Percentiles rank a stretch among this genome's conserved stretches.
These are phyloP conservation scores for Momotus momota DNA, from an alignment of 2,797 vertebrate species.

Conservation along the genomic window DNA sequence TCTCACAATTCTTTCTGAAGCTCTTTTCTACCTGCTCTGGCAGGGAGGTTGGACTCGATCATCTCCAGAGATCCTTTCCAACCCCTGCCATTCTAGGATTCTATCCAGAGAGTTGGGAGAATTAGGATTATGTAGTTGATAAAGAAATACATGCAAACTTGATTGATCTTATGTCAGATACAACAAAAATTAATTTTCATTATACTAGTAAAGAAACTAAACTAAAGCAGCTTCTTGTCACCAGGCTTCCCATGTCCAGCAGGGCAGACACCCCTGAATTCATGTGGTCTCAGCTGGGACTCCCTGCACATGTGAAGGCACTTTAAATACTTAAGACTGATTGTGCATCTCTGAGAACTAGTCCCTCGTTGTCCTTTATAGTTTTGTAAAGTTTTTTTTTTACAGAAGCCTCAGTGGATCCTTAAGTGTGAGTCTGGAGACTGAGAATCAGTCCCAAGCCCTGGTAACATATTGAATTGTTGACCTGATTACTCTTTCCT, in stretches of 20 bases:
- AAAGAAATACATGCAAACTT: not conserved
- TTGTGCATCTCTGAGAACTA: not conserved
- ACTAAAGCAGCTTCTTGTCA: not conserved
- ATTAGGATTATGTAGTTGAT: not conserved
- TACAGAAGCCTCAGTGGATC: not conserved
- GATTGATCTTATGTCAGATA: not conserved
- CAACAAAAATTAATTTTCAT: not conserved
- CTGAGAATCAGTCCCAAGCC: not conserved
- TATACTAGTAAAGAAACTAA: not conserved
- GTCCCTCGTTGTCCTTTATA: not conserved
- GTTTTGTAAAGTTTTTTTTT: not conserved
- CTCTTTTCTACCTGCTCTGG: not conserved
- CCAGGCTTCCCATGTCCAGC: not conserved
- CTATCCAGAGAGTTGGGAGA: conserved; percentile 2
- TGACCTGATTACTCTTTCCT: not conserved
- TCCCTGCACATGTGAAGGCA: not conserved
- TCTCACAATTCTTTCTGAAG: not conserved
- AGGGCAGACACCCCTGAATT: not conserved
- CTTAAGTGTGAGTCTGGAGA: not conserved
- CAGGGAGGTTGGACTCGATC: no score
- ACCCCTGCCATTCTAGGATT: no score
- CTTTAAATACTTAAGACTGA: not conserved
- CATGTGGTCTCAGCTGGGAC: not conserved
- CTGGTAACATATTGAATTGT: not conserved
- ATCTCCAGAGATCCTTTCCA: no score